These are phyloP conservation scores for Tamias sibiricus DNA, from an alignment of 2,113 vertebrate species.

Conservation along the genomic window DNA sequence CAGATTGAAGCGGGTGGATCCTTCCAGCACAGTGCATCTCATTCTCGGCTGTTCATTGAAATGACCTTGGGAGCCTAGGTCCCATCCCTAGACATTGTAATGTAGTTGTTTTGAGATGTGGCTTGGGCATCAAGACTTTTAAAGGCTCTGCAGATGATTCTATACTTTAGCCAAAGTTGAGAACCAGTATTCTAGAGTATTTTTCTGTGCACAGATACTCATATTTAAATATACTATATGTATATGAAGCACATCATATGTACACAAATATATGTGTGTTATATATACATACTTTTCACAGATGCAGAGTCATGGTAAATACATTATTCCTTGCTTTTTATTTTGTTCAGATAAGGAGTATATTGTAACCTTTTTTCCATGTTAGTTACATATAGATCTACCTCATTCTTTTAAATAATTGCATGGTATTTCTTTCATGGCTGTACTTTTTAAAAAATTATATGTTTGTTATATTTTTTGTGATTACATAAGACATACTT, in stretches of 20 bases:
- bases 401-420: slow-evolving; percentile 20
- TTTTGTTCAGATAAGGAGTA: neutral
- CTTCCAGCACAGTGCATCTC: neutral
- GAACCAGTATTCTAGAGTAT: neutral
- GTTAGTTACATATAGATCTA: neutral
- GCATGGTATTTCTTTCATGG: neutral
- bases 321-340: neutral
- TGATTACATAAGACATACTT: neutral
- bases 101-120: neutral
- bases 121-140: neutral
- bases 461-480: neutral
- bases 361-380: neutral
- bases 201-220: neutral
- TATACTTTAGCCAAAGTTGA: neutral
- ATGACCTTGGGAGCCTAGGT: neutral
- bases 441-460: neutral
- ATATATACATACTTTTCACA: neutral
- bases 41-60: neutral
- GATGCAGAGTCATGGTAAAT: neutral
- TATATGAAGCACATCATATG: neutral
- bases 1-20: neutral
- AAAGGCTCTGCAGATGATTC: neutral
- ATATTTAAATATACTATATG: neutral
- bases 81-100: neutral
- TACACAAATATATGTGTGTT: neutral